These are phyloP conservation scores for Temnopleurus reevesii DNA, from an alignment of 53 echinoderm and acorn worm genomes.

Conservation along the genomic window DNA sequence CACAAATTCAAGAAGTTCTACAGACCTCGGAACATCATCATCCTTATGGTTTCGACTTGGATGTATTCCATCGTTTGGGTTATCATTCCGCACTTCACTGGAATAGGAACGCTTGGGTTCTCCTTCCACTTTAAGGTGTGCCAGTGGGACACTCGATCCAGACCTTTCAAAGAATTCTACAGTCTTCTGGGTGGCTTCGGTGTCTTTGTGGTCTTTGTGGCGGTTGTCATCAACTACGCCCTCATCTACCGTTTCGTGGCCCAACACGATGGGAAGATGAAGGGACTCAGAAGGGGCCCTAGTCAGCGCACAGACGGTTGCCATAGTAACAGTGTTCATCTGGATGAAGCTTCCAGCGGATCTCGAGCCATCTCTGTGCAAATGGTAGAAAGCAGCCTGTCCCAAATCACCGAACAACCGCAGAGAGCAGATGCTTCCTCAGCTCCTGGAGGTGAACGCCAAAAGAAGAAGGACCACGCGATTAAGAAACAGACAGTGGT, in stretches of 20 bases:
- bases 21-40: not conserved
- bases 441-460: not conserved
- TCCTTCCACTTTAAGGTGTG: not conserved
- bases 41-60: not conserved
- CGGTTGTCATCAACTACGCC: not conserved
- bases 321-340: not conserved
- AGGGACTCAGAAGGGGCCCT: not conserved
- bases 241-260: not conserved
- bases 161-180: not conserved
- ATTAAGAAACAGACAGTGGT: not conserved
- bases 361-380: not conserved
- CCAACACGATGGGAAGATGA: not conserved
- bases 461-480: not conserved
- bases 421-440: not conserved
- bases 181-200: not conserved
- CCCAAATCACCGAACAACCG: not conserved
- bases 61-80: not conserved
- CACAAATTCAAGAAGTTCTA: conserved; percentile 1
- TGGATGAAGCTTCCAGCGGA: too few species aligned
- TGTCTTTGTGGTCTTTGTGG: not conserved
- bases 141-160: not conserved
- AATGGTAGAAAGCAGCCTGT: not conserved
- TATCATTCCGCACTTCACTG: not conserved
- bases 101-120: not conserved
- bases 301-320: not conserved